Percentiles rank a stretch among this genome's conserved stretches.
Conservation (phyloP, 2,113 vertebrate species). For the Columbina picui region DNA sequence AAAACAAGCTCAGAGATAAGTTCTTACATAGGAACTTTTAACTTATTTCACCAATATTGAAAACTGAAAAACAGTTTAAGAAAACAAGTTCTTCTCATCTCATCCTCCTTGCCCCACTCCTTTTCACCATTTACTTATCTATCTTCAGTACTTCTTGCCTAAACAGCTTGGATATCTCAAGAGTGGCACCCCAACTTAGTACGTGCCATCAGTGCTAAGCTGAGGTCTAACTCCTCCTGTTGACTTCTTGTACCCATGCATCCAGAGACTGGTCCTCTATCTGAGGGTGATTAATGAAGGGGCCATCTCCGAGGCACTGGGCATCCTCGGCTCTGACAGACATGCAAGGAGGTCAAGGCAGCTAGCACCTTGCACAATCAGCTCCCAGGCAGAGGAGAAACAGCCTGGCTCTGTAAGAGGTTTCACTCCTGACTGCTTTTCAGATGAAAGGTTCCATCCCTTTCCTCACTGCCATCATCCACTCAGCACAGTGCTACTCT, state of each 20-base stretch:
- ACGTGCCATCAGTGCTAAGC: background rate
- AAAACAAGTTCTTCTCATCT: background rate
- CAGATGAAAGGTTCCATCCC: background rate
- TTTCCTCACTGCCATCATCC: background rate
- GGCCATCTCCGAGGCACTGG: background rate
- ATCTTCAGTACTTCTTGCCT: background rate
- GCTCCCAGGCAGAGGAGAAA: background rate
- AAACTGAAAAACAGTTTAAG: background rate
- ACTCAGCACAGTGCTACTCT: background rate
- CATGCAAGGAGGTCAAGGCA: background rate
- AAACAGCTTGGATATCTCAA: background rate
- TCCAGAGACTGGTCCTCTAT: background rate
- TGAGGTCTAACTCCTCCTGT: background rate
- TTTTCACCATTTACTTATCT: background rate
- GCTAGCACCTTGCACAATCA: background rate
- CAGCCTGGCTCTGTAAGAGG: accelerated
- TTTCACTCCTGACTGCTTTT: background rate
- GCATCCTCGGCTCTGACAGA: background rate
- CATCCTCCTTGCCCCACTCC: background rate
- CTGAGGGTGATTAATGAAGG: background rate
- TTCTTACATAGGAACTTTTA: background rate
- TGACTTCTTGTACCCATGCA: accelerated
- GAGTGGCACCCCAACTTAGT: background rate
- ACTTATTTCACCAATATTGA: background rate
- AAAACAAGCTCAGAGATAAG: background rate